Base-by-base conservation (phyloP, 2,797 vertebrate genomes). In the Lateolabrax maculatus region DNA sequence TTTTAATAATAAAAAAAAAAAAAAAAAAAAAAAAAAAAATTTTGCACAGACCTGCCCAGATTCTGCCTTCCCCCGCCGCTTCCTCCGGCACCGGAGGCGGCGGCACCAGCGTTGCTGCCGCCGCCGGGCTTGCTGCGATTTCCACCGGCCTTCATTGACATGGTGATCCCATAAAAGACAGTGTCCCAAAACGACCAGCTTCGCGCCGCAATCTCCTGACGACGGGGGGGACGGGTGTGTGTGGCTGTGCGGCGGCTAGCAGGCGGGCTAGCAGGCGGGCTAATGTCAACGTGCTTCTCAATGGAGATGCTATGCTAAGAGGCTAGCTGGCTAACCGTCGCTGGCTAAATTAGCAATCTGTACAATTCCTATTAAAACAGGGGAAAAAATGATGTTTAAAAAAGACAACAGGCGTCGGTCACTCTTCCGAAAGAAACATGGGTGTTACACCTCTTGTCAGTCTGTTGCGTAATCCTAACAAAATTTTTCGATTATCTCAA, bases 121-220 rank as follows among this genome's bases (percentile, higher is more conserved):
- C 96, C 91, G 93, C 95, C 95, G 93, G 96, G 95, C 93, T 96
- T 97, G 93, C 96, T 97, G 94, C 96, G 92, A 96, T 96, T 96
- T 94, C 96, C 95, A 95, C 93, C 95, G 95, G 97, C 96, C 94
- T 98, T 98, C 96, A 98, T 96, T 94, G 97, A 98, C 97, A 98
- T 98, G 95, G 87, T 95, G 94, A 95, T 96, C 96, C 97, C 96
- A 97, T 97, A 97, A 96, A 97, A 95, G 87, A 94, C 91, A 48
- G 86, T 67, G 91, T 94, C 87, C 86, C 76, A 88, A 93, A 92
- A 92, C 62, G 84, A 93, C 85, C 79, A 87, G 63, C 73, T 89
- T 75, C 70, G 72, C 86, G 79, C 90, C 82, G 76, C 85, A 90
- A 90, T 71, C 56, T 41, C 76, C 74, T 83, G 77, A 75, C 69